These are phyloP conservation scores for Schlechtendalia chinensis DNA, from an alignment of 1,140 invertebrate genomes.

Conservation along the genomic window DNA sequence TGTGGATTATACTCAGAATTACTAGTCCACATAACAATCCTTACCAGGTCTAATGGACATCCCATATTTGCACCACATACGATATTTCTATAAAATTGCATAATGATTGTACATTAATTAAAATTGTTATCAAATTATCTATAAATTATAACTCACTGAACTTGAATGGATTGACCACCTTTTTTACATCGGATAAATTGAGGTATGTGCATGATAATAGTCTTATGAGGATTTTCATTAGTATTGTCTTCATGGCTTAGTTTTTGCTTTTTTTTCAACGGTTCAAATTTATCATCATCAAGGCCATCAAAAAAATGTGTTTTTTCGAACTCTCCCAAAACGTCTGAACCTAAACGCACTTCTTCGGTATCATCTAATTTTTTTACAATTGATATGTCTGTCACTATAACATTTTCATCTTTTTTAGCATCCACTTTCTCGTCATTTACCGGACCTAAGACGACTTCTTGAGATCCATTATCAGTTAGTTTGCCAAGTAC, in stretches of 20 bases:
- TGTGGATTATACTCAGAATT: constrained; percentile 99
- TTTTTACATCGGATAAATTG: constrained; percentile 41
- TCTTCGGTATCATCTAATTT: constrained; percentile 26
- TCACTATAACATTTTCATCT: not conserved
- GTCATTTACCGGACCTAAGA: not conserved
- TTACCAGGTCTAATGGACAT: constrained; percentile 81
- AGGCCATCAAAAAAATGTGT: constrained; percentile 17
- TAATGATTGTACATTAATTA: not conserved
- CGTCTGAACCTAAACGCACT: constrained; percentile 3
- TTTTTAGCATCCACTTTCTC: not conserved
- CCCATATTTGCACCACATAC: constrained; percentile 92
- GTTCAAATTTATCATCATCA: constrained; percentile 41
- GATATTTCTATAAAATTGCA: constrained; percentile 71
- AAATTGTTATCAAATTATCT: not conserved
- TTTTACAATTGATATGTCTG: not conserved
- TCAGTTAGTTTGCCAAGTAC: constrained; percentile 25
- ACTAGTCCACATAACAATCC: constrained; percentile 92
- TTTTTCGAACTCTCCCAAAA: not conserved
- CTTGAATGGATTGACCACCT: constrained; percentile 45
- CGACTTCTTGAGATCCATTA: not conserved
- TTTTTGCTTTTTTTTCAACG: constrained; percentile 40
- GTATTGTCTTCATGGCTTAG: not conserved
- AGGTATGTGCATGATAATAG: constrained; percentile 40
- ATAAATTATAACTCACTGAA: constrained; percentile 45
- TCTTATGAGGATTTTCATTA: constrained; percentile 33